Conservation (phyloP, 2,113 vertebrate genomes). For the Coturnix japonica region DNA sequence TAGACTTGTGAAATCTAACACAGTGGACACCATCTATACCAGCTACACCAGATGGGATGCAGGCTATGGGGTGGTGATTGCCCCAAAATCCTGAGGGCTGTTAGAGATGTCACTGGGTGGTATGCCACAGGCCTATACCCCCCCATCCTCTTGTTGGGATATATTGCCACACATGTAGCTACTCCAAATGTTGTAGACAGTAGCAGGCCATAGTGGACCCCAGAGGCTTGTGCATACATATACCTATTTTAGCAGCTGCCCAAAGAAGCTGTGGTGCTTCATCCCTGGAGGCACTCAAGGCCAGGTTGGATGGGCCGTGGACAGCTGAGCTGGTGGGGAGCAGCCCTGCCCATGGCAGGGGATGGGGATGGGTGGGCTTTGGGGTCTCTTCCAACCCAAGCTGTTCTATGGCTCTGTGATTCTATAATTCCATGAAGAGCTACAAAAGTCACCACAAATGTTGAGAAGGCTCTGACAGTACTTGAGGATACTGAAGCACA, state of each 20-base stretch:
- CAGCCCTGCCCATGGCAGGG: no score
- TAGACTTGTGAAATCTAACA: not conserved
- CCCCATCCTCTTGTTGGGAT: not conserved
- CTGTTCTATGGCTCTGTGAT: no score
- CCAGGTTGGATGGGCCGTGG: no score
- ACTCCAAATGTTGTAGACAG: not conserved
- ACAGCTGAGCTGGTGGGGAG: no score
- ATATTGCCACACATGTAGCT: not conserved
- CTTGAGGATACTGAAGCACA: not conserved
- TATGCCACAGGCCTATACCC: not conserved
- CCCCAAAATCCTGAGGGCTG: not conserved
- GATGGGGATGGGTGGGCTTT: no score
- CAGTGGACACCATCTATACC: not conserved
- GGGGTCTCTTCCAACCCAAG: no score
- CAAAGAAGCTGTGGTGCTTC: no score
- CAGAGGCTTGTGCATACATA: not conserved
- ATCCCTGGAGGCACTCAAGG: no score
- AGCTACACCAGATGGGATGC: not conserved
- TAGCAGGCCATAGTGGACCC: not conserved
- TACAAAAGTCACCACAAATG: not conserved
- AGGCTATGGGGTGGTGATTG: not conserved
- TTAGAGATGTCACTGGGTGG: not conserved
- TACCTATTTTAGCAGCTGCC: not conserved
- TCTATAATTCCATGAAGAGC: not conserved
- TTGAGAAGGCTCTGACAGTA: not conserved